These are phyloP conservation scores for Ormyrus labotus DNA, from an alignment of 2,888 invertebrate genomes.

Conservation along the genomic window DNA sequence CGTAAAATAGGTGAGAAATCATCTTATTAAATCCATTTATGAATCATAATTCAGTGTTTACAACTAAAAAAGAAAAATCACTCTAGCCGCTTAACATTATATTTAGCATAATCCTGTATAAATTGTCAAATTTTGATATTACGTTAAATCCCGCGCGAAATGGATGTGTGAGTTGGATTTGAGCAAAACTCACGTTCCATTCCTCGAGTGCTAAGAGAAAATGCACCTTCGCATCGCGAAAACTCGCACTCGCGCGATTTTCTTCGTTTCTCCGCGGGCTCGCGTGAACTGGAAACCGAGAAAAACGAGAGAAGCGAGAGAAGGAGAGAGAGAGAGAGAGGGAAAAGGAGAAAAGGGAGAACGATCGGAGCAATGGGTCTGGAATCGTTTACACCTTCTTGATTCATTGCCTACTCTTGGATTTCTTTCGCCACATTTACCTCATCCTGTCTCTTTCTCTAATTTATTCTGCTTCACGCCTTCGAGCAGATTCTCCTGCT, in stretches of 20 bases:
- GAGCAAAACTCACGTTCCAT: background rate
- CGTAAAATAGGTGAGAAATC: too few species aligned
- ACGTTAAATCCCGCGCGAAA: too few species aligned
- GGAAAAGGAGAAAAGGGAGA: background rate
- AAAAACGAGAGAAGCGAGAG: background rate
- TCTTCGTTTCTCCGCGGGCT: background rate
- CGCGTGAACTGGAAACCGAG: background rate
- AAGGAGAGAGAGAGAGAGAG: constrained; percentile 1
- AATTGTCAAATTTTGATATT: too few species aligned
- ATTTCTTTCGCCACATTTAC: constrained; percentile 46
- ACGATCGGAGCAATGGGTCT: constrained; percentile 8
- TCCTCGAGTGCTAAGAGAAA: background rate
- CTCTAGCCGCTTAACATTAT: too few species aligned
- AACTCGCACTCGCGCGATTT: background rate
- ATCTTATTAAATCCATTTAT: too few species aligned
- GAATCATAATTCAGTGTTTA: too few species aligned
- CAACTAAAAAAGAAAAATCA: too few species aligned
- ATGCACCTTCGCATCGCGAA: background rate
- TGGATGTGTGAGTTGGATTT: background rate
- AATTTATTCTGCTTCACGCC: constrained; percentile 38
- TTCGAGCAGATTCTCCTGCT: background rate
- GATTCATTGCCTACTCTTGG: constrained; percentile 44
- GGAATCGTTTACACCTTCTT: constrained; percentile 48
- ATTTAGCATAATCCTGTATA: too few species aligned
- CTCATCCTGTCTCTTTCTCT: constrained; percentile 16